These are phyloP conservation scores for Hydrozoanthus gracilis DNA, from an alignment of 92 coral and sea anemone genomes.

Conservation along the genomic window DNA sequence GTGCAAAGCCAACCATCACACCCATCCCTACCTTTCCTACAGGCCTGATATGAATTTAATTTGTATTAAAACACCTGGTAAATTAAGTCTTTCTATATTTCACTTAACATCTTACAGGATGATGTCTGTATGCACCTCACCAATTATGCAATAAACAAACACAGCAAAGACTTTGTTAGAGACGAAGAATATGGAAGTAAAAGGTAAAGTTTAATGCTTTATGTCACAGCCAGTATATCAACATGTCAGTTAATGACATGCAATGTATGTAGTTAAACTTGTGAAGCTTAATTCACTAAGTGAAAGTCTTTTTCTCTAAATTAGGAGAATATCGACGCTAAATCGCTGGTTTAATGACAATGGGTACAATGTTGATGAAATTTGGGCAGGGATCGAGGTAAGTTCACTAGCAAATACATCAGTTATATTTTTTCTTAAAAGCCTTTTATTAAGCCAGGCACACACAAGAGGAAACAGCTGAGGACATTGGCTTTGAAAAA, in stretches of 20 bases:
- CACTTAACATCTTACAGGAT: conserved; percentile 69
- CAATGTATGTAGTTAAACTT: background rate
- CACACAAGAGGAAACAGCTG: no score
- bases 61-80: no score
- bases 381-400: conserved; percentile 95
- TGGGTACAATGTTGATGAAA: conserved; percentile 81
- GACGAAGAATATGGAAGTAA: conserved; percentile 98
- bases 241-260: background rate
- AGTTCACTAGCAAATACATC: background rate
- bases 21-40: no score
- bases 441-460: no score
- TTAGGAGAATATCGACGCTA: conserved; percentile 90
- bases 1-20: no score
- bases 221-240: background rate
- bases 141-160: conserved; percentile 96
- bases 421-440: no score
- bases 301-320: background rate
- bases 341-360: conserved; percentile 91
- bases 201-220: conserved; percentile 56
- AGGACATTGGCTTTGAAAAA: no score
- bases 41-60: no score
- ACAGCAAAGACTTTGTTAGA: conserved; percentile 96
- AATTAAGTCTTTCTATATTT: background rate
- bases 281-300: background rate
- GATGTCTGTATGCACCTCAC: conserved; percentile 99